Percentiles rank a stretch among this genome's conserved stretches.
Evolutionary conservation across 1,140 invertebrate species (phyloP).

Genomic region (Eriocheir sinensis): DNA sequence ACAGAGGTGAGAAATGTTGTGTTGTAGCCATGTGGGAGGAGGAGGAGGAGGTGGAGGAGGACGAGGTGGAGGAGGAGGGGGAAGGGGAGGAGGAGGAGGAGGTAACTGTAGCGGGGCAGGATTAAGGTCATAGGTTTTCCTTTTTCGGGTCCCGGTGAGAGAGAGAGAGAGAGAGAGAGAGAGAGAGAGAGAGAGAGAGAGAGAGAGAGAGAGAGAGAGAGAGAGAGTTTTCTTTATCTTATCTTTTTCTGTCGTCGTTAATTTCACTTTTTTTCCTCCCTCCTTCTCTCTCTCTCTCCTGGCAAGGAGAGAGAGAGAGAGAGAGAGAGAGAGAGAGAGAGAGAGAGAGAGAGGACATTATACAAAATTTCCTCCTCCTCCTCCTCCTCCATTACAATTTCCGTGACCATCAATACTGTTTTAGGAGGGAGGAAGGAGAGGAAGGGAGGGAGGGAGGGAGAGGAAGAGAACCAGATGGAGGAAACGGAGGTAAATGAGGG

Average conservation of each 20-base stretch:
- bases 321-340: neutral
- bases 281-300: too few species aligned
- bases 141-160: neutral
- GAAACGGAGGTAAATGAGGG: too few species aligned
- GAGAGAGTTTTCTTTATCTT: too few species aligned
- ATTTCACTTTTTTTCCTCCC: too few species aligned
- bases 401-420: neutral
- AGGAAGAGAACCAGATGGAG: too few species aligned
- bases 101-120: neutral
- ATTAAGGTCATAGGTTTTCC: constrained; percentile 24
- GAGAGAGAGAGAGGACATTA: constrained; percentile 33
- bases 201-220: neutral
- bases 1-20: neutral
- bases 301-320: neutral
- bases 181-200: neutral
- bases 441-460: neutral
- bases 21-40: neutral
- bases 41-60: neutral
- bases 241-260: too few species aligned
- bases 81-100: neutral
- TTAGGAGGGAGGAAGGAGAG: neutral
- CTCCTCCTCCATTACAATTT: neutral
- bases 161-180: neutral
- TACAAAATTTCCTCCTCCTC: neutral
- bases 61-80: neutral